phyloP scores from a whole-genome alignment of 2,888 invertebrate genomes.

The Chalcis sispes region DNA sequence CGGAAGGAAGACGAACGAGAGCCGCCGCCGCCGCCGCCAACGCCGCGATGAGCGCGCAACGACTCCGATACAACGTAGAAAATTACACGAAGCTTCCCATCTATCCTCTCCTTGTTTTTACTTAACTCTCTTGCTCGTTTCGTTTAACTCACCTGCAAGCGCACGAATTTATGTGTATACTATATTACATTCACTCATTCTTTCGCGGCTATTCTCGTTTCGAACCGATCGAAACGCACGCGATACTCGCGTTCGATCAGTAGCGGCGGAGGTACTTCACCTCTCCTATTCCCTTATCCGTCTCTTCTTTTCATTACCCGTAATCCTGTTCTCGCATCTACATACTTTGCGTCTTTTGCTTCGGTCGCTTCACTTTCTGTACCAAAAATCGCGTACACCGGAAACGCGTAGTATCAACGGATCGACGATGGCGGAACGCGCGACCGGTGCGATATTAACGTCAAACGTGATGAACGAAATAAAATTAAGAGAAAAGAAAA shows the following conservation, averaged over 20 bases:
- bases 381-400: too few relatives aligned
- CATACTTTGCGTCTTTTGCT: background rate
- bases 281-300: background rate
- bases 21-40: slow-evolving; percentile 8
- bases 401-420: background rate
- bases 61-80: background rate
- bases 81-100: background rate
- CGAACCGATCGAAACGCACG: background rate
- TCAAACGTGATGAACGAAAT: too few relatives aligned
- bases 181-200: slow-evolving; percentile 28
- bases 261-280: background rate
- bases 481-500: too few relatives aligned
- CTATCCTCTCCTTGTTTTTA: background rate
- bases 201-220: background rate
- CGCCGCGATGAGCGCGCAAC: slow-evolving; percentile 6
- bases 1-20: background rate
- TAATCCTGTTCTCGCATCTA: background rate
- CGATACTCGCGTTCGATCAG: background rate
- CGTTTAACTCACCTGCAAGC: background rate
- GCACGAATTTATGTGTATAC: background rate
- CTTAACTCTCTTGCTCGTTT: background rate
- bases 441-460: background rate
- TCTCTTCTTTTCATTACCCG: background rate
- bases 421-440: background rate
- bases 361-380: too few relatives aligned